These are phyloP conservation scores for Polyommatus iphigenia DNA, from an alignment of 2,888 invertebrate species.

Conservation along the genomic window DNA sequence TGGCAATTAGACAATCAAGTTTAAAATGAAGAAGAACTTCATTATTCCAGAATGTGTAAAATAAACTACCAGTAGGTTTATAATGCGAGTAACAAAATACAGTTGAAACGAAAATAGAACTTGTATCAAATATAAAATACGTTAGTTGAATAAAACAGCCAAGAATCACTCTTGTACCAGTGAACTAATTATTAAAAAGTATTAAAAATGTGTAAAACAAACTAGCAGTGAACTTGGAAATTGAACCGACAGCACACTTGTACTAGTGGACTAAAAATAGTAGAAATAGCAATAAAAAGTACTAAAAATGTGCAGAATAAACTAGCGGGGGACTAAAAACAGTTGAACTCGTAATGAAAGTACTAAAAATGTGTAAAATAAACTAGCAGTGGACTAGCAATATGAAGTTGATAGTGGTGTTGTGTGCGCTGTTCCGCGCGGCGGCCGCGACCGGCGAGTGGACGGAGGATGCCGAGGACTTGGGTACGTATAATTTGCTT, in stretches of 20 bases:
- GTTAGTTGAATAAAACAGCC: too few relatives aligned
- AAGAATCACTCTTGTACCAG: too few relatives aligned
- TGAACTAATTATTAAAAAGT: background rate
- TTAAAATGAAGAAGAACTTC: too few relatives aligned
- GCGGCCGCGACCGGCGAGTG: constrained; percentile 71
- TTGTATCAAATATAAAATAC: background rate
- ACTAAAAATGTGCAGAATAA: background rate
- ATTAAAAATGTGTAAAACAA: background rate
- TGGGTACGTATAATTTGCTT: constrained; percentile 57
- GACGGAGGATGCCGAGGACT: constrained; percentile 74
- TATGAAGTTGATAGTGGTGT: constrained; percentile 52
- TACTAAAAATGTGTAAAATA: background rate
- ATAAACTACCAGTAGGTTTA: background rate
- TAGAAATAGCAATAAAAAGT: background rate
- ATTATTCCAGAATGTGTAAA: too few relatives aligned
- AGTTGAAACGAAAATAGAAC: background rate
- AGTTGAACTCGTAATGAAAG: background rate
- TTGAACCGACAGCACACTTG: too few relatives aligned
- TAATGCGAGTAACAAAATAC: background rate
- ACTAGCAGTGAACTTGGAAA: too few relatives aligned
- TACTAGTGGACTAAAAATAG: too few relatives aligned
- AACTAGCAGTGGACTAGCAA: constrained; percentile 29
- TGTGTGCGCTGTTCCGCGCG: constrained; percentile 52
- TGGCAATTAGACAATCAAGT: too few relatives aligned
- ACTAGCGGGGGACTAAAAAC: background rate